Percentiles rank a stretch among this genome's conserved stretches.
These are phyloP conservation scores for Galerucella calmariensis DNA, from an alignment of 2,888 invertebrate species.

Conservation along the genomic window DNA sequence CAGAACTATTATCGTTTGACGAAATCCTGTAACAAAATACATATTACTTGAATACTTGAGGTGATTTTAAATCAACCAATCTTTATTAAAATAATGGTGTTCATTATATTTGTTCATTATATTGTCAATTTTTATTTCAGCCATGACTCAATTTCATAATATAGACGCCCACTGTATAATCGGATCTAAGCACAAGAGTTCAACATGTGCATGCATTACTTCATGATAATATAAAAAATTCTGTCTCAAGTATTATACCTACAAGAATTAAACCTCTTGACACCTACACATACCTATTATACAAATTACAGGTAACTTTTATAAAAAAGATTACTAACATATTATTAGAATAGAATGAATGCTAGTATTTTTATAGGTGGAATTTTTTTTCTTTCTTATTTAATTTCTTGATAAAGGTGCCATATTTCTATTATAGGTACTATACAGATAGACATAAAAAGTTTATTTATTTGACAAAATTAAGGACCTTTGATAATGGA, in stretches of 20 bases:
- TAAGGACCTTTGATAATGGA: too few relatives aligned
- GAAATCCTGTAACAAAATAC: constrained; percentile 47
- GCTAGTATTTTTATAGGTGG: neutral
- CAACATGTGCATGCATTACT: neutral
- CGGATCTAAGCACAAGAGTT: neutral
- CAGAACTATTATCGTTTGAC: constrained; percentile 45
- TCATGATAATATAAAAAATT: constrained; percentile 1
- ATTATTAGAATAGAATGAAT: neutral
- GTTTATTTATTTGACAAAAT: too few relatives aligned
- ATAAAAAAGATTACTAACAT: neutral
- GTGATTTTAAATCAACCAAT: too few relatives aligned
- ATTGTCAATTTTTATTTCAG: neutral
- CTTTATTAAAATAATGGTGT: neutral
- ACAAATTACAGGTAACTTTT: constrained; percentile 2
- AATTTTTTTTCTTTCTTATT: neutral
- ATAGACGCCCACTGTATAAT: neutral
- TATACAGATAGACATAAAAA: neutral
- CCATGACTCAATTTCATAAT: neutral
- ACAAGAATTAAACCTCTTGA: neutral
- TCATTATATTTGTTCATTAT: neutral
- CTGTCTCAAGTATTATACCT: neutral
- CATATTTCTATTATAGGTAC: neutral
- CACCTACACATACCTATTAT: neutral
- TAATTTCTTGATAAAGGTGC: neutral
- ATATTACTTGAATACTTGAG: too few relatives aligned